phyloP scores from a whole-genome alignment of 2,888 invertebrate genomes.

The Ichneumoninae sp. region DNA sequence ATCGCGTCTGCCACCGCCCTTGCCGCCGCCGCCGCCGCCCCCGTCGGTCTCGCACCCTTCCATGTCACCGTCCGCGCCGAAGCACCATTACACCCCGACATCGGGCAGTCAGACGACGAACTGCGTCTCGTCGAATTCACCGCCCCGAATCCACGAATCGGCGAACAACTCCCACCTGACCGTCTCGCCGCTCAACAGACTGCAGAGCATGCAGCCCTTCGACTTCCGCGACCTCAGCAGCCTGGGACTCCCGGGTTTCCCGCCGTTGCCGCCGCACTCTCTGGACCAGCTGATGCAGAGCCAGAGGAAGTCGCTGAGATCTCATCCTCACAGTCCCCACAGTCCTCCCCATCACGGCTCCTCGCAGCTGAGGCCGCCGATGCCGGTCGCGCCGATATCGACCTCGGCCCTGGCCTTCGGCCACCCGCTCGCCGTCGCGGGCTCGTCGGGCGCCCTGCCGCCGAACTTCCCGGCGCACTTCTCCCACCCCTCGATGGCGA shows the following conservation, averaged over 20 bases:
- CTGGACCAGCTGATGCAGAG: constrained; percentile 76
- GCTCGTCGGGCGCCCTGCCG: constrained; percentile 81
- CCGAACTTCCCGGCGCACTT: constrained; percentile 82
- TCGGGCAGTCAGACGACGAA: constrained; percentile 65
- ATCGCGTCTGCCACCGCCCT: constrained; percentile 83
- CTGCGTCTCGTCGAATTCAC: constrained; percentile 86
- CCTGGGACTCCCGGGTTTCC: constrained; percentile 86
- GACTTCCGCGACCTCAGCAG: constrained; percentile 94
- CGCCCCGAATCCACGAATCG: constrained; percentile 86
- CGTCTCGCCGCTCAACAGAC: constrained; percentile 92
- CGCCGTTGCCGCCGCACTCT: constrained; percentile 80
- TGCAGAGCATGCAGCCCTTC: constrained; percentile 98
- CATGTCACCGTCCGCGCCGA: constrained; percentile 85
- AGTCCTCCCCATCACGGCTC: constrained; percentile 79
- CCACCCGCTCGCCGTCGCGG: constrained; percentile 80
- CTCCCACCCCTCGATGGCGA: constrained; percentile 79
- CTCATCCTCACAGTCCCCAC: constrained; percentile 80
- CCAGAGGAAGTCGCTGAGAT: constrained; percentile 74
- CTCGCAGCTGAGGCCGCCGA: constrained; percentile 78
- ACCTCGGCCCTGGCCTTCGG: constrained; percentile 79
- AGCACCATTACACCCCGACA: constrained; percentile 84
- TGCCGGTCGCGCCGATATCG: constrained; percentile 81
- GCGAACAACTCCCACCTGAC: constrained; percentile 83
- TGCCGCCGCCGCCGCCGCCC: constrained; percentile 81
- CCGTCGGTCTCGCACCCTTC: constrained; percentile 84